phyloP scores from a whole-genome alignment of 2,888 invertebrate species.

The Cantharis flavilabris region DNA sequence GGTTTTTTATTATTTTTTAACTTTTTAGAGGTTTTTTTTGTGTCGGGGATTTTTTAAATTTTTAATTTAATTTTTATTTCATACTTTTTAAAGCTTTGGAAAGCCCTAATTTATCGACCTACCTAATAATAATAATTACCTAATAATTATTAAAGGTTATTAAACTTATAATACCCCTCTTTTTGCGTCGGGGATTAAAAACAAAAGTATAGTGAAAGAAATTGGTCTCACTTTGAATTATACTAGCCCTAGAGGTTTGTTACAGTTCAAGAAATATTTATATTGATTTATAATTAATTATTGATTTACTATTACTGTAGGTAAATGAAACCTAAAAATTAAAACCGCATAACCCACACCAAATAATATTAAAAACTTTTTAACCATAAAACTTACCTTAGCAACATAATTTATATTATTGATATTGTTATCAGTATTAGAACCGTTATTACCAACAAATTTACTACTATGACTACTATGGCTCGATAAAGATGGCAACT shows the following conservation, averaged over 20 bases:
- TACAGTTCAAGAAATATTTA: neutral
- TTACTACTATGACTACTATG: constrained; percentile 28
- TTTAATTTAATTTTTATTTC: too few species aligned
- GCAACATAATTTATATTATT: constrained; percentile 54
- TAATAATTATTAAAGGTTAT: too few species aligned
- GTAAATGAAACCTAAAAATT: neutral
- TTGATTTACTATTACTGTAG: neutral
- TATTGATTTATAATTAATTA: neutral
- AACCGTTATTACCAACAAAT: constrained; percentile 25
- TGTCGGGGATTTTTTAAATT: too few species aligned
- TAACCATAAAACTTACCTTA: constrained; percentile 44
- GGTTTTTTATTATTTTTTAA: too few species aligned
- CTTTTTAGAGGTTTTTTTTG: too few species aligned
- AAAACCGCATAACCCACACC: neutral
- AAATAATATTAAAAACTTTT: neutral
- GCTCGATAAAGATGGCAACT: constrained; percentile 25
- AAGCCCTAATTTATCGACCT: too few species aligned
- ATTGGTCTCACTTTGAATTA: neutral
- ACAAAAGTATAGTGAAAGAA: neutral
- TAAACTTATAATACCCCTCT: too few species aligned
- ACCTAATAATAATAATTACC: too few species aligned
- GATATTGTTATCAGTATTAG: constrained; percentile 44
- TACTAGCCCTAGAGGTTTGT: neutral
- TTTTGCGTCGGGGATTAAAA: too few species aligned
- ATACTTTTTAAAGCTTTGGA: too few species aligned